Evolutionary conservation across 1,140 invertebrate genomes (phyloP), one percentile per base, ranked within the genome.

Genomic region (Lycorma delicatula): DNA sequence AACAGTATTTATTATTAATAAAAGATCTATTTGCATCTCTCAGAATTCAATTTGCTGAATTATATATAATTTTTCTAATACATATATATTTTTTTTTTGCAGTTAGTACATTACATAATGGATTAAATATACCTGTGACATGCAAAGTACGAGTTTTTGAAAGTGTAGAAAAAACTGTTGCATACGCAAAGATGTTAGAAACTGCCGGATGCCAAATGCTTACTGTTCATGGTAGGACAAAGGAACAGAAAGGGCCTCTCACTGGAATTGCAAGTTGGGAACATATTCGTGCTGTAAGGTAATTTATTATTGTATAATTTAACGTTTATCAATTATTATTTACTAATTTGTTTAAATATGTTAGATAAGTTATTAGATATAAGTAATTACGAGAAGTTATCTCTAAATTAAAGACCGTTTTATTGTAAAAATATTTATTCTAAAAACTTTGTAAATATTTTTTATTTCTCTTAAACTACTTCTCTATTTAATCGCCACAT

Each of bases 221-320:
- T 1, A 96, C 95, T 2, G 90, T 99, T 11, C 97, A 99, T 77
- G 97, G 97, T 0, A 77, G 97, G 59, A 98, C 91, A 1, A 80
- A 91, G 60, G 94, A 98, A 64, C 94, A 97, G 76, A 98, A 97
- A 73, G 97, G 97, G 47, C 85, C 86, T 3, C 72, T 91, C 0
- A 99, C 97, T 9, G 97, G 97, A 22, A 67, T 98, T 51, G 96
- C 97, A 23, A 88, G 87, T 74, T 99, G 97, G 97, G 76, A 83
- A 62, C 86, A 93, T 68, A 96, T 99, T 47, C 88, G 85, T 73
- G 91, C 87, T 63, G 86, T 98, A 16, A 91, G 86, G 86, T 93
- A 75, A 72, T 67, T 52, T 48, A n/a, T n/a, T n/a, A n/a, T n/a
- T n/a, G n/a, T n/a, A n/a, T n/a, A n/a, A n/a, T 41, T 20, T 4